phyloP scores from a whole-genome alignment of 2,797 vertebrate species.

The Anguilla obscura region DNA sequence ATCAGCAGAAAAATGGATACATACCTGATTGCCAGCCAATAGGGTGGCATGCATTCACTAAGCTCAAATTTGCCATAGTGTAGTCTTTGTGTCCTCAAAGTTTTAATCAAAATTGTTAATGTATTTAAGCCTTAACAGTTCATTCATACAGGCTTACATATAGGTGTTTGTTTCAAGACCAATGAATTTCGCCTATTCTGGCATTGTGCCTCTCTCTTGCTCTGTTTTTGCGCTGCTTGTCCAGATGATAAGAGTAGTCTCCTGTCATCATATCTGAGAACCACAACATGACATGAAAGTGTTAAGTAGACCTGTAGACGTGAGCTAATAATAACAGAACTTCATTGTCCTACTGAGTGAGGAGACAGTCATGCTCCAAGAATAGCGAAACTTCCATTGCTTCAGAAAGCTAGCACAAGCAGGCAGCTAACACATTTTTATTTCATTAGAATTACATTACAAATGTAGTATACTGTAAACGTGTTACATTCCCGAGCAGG shows the following conservation, averaged over 20 bases:
- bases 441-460: background rate
- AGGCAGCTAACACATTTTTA: background rate
- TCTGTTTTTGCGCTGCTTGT: constrained; percentile 41
- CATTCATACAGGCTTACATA: background rate
- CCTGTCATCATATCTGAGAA: constrained; percentile 32
- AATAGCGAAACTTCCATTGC: background rate
- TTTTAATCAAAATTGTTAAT: background rate
- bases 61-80: no score
- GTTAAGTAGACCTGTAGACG: constrained; percentile 59
- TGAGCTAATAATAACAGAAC: constrained; percentile 57
- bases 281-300: constrained; percentile 49
- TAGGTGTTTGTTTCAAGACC: constrained; percentile 45
- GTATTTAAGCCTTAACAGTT: background rate
- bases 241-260: background rate
- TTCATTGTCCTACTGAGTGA: constrained; percentile 46
- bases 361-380: constrained; percentile 33
- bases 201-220: constrained; percentile 35
- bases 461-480: no score
- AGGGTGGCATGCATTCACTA: no score
- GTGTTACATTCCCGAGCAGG: background rate
- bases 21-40: background rate
- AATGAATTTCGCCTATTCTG: constrained; percentile 32
- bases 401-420: background rate
- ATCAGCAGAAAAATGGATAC: background rate
- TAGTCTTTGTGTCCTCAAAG: no score